phyloP scores from a whole-genome alignment of 2,888 invertebrate genomes.

The Caenorhabditis wallacei region DNA sequence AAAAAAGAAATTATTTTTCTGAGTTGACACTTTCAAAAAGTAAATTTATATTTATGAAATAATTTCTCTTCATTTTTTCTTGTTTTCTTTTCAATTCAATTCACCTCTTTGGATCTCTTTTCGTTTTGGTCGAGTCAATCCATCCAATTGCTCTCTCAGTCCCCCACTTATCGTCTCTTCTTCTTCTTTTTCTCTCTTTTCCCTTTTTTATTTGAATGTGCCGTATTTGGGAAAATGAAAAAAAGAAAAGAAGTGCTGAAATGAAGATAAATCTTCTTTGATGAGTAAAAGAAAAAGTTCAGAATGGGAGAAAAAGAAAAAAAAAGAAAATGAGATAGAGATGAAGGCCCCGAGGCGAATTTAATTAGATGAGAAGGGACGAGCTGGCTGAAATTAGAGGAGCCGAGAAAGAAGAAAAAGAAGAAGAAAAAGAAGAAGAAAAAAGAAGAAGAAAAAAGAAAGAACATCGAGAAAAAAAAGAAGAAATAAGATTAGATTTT shows the following conservation, averaged over 20 bases:
- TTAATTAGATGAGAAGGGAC: conserved; percentile 60
- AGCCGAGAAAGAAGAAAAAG: conserved; percentile 20
- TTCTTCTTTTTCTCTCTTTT: conserved; percentile 13
- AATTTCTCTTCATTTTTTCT: not conserved
- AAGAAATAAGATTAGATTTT: conserved; percentile 36
- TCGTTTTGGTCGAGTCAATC: conserved; percentile 25
- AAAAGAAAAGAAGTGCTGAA: conserved; percentile 29
- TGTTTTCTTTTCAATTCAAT: not conserved
- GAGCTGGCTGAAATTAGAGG: conserved; percentile 60
- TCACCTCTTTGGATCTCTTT: conserved; percentile 39
- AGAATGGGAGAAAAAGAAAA: conserved; percentile 16
- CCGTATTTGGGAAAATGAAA: not conserved
- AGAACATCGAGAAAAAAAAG: conserved; percentile 17
- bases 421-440: conserved; percentile 23
- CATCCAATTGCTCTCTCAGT: conserved; percentile 37
- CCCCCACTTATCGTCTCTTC: conserved; percentile 46
- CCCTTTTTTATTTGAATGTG: conserved; percentile 35
- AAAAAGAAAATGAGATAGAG: conserved; percentile 15
- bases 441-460: conserved; percentile 20
- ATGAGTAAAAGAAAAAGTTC: conserved; percentile 28
- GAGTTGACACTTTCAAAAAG: not conserved
- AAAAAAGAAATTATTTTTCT: not conserved
- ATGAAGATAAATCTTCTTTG: conserved; percentile 6
- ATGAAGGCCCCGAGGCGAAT: conserved; percentile 54
- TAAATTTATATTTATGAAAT: conserved; percentile 15